A percentile compares a stretch with the other conserved stretches of the same genome.
phyloP scores from a whole-genome alignment of 92 coral and sea anemone species.

The Epizoanthus ramosus region DNA sequence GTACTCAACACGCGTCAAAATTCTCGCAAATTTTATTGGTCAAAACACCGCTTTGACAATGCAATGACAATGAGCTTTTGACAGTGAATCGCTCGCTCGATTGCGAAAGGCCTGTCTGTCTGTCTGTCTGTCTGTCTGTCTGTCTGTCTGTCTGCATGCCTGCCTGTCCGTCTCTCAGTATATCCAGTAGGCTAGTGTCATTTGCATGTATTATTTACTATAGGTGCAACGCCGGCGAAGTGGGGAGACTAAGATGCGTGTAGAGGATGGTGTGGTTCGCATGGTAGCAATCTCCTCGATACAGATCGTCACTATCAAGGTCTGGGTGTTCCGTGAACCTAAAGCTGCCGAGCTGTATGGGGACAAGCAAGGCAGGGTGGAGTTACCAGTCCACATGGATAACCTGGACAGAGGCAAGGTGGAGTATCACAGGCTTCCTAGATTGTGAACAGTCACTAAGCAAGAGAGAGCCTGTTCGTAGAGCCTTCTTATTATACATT shows the following conservation, averaged over 20 bases:
- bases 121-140: too few species aligned
- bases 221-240: constrained; percentile 70
- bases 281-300: constrained; percentile 70
- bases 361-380: constrained; percentile 80
- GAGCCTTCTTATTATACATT: too few species aligned
- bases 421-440: too few species aligned
- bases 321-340: constrained; percentile 78
- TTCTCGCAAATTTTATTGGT: too few species aligned
- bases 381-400: constrained; percentile 62
- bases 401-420: constrained; percentile 56
- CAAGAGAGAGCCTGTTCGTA: too few species aligned
- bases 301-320: constrained; percentile 68
- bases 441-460: too few species aligned
- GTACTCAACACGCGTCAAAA: too few species aligned
- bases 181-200: too few species aligned
- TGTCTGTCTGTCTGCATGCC: not conserved
- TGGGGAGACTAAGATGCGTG: constrained; percentile 61
- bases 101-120: too few species aligned
- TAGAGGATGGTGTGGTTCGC: constrained; percentile 51
- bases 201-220: not conserved
- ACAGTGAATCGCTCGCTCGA: too few species aligned
- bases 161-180: not conserved
- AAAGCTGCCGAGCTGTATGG: constrained; percentile 76
- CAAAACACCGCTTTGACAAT: too few species aligned
- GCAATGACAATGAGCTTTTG: too few species aligned